These are phyloP conservation scores for Gambusia holbrooki DNA, from an alignment of 2,113 vertebrate species.

Conservation along the genomic window DNA sequence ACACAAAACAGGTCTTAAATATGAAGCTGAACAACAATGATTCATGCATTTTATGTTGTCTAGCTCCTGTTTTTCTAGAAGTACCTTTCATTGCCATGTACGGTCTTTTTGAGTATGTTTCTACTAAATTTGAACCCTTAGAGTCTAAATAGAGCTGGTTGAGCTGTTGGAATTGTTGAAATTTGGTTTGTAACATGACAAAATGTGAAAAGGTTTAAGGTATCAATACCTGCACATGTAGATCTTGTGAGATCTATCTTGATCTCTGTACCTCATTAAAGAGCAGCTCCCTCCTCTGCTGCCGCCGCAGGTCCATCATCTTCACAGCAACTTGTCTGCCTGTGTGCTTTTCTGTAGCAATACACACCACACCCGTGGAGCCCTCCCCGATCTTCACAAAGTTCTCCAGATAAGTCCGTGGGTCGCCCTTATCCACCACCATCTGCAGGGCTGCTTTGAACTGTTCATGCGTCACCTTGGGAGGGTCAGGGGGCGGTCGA, in stretches of 20 bases:
- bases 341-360: conserved; percentile 93
- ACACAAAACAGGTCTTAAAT: too few species aligned
- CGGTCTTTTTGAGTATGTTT: neutral
- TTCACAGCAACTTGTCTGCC: conserved; percentile 96
- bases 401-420: conserved; percentile 90
- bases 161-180: neutral
- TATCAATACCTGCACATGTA: neutral
- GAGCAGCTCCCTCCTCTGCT: conserved; percentile 95
- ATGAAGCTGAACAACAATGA: too few species aligned
- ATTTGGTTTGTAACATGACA: neutral
- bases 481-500: conserved; percentile 83
- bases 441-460: conserved; percentile 97
- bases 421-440: conserved; percentile 97
- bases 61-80: neutral
- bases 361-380: conserved; percentile 95
- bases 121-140: neutral
- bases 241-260: neutral
- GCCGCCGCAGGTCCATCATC: conserved; percentile 98
- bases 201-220: neutral
- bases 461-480: conserved; percentile 94
- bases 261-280: conserved; percentile 90
- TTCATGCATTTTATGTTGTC: neutral
- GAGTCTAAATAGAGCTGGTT: neutral
- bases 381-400: conserved; percentile 98
- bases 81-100: neutral